Evolutionary conservation across 1,140 invertebrate genomes (phyloP), one percentile per base, ranked within the genome.

Genomic region (Pygmarrhopalites habei): DNA sequence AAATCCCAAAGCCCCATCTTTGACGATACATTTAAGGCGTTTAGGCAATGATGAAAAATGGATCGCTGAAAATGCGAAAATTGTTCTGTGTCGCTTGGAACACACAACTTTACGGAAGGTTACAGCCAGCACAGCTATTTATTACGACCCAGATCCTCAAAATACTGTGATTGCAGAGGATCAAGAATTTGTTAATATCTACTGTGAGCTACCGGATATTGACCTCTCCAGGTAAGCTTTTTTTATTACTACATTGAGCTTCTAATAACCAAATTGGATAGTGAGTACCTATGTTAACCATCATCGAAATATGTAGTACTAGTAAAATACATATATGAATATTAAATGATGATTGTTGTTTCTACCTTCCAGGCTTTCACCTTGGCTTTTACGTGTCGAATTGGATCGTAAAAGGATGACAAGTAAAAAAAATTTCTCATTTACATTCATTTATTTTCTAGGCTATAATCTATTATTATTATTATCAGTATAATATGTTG

Each of bases 151-250:
- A 4, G 95, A 99, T 79, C 94, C 95, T 14, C 90, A 94, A 78
- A 94, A 97, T 73, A 98, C 96, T 0, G 94, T 97, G 0, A 98
- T 99, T 66, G 82, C 86, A 0, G 96, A 99, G 77, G 96, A 99
- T 86, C 93, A 98, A 77, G 96, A 99, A 75, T 99, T 96, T 73
- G 95, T 99, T 0, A 95, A 95, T 77, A 92, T 98, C 17, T 99
- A 98, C 72, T 99, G 99, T 74, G 96, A 99, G 80, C 98, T 99
- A 94, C 95, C 95, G 29, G 96, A 99, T 76, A 96, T 98, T 78
- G 95, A n/a, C n/a, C n/a, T n/a, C 12, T 14, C 2, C 14, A 3
- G 39, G 23, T 39, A 26, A 41, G 32, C 10, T 52, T 5, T 52
- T 5, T 7, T 21, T 5, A 46, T 46, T 46, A n/a, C 5, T 19